These are phyloP conservation scores for Picus viridis DNA, from an alignment of 2,797 vertebrate species.

Conservation along the genomic window DNA sequence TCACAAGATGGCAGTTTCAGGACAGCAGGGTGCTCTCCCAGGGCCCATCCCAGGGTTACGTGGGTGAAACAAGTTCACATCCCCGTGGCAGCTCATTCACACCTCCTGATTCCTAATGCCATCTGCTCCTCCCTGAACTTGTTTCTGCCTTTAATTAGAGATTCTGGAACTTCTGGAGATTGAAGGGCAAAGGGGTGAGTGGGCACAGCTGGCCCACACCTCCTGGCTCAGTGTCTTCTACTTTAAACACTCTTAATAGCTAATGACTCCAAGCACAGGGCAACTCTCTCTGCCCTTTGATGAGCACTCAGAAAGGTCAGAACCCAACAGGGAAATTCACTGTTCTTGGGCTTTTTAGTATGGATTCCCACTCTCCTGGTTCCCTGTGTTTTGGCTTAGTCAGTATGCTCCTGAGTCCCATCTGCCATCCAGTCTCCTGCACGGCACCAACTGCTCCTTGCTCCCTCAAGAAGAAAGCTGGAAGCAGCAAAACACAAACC, in stretches of 20 bases:
- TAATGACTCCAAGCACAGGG: background rate
- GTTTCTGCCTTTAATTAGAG: constrained; percentile 18
- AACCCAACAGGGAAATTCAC: background rate
- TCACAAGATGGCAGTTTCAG: background rate
- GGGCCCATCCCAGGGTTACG: background rate
- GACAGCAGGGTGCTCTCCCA: background rate
- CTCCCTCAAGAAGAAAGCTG: background rate
- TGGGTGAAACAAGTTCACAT: background rate
- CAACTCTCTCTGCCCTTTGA: background rate
- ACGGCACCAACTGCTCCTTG: background rate
- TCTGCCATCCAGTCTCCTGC: background rate
- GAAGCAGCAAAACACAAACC: background rate
- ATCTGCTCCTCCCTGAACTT: constrained; percentile 4
- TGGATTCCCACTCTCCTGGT: background rate
- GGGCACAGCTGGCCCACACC: background rate
- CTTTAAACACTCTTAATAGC: background rate
- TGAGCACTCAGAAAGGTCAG: background rate
- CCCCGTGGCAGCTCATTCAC: background rate
- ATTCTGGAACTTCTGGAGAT: constrained; percentile 17
- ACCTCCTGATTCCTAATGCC: background rate
- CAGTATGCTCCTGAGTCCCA: background rate
- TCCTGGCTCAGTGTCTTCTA: background rate
- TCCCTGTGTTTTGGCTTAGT: background rate
- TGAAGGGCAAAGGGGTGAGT: background rate
- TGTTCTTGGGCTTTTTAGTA: background rate